Evolutionary conservation across 92 coral and sea anemone species (phyloP), one percentile per base, ranked within the genome.

Genomic region (Pocillopora meandrina): DNA sequence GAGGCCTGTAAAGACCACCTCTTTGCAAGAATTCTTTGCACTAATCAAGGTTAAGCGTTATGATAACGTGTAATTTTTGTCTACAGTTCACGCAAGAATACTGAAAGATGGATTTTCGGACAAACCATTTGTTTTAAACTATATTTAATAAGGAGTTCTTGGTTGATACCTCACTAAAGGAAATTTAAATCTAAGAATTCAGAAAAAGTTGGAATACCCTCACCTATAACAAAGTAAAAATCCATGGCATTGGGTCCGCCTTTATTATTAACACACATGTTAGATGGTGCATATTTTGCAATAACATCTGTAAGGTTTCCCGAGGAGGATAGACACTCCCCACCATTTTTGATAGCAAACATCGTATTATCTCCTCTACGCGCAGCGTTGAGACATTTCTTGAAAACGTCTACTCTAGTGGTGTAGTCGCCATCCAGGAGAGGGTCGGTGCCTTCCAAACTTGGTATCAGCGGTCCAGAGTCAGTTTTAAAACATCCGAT

Each of bases 341-440:
- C 83, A 14, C 83, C 74, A 66, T 65, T 19, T 6, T 14, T 79
- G 13, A 65, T 52, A 14, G 83, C 74, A 31, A 79, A 79, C 10
- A 65, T 23, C 23, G 16, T 79, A 21, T 49, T 21, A 2, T 73
- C 74, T 79, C 16, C 49, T 14, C 83, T 79, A 49, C 83, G 83
- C 8, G 83, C 83, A 17, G 83, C 83, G 13, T 79, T 79, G 2
- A 79, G 74, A 42, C 83, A 79, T 52, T 79, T 79, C 16, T 21
- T 0, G 18, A 20, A 15, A 10, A n/a, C 21, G 9, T 14, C 1
- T 11, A 9, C 0, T 23, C 83, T 72, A 11, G 34, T 15, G 42
- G 11, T 5, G 73, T 0, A 79, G 74, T 26, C 62, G 1, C 65
- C 83, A 65, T 64, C 64, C 10, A 79, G 23, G 12, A 79, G 2